Evolutionary conservation across 2,888 invertebrate genomes (phyloP).

Genomic region (Calliscelio sp.): DNA sequence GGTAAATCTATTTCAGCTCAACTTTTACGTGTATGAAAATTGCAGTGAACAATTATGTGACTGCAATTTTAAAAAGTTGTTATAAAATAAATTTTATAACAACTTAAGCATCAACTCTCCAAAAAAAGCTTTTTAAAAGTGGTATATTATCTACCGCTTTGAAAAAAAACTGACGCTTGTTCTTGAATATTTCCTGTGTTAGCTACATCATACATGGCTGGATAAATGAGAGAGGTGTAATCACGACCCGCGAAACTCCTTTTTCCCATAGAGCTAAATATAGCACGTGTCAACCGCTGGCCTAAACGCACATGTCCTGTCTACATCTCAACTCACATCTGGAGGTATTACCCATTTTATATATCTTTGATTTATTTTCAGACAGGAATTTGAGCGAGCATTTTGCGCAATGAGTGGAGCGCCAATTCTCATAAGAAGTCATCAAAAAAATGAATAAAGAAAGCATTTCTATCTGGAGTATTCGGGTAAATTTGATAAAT

Average conservation of each 20-base stretch:
- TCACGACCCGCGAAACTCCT: slow-evolving; percentile 78
- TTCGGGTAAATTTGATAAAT: slow-evolving; percentile 5
- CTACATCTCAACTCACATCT: slow-evolving; percentile 66
- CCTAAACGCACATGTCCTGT: slow-evolving; percentile 81
- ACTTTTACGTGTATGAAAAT: no score
- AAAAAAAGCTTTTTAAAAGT: no score
- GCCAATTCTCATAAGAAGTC: slow-evolving; percentile 25
- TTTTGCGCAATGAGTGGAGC: slow-evolving; percentile 56
- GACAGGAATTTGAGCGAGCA: slow-evolving; percentile 56
- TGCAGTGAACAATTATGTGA: no score
- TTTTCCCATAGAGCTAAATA: slow-evolving; percentile 85
- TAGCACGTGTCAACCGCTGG: slow-evolving; percentile 83
- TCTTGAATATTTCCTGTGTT: no score
- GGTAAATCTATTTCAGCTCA: no score
- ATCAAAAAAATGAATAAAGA: slow-evolving; percentile 24
- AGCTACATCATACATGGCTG: slow-evolving; percentile 21
- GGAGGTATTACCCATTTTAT: slow-evolving; percentile 67
- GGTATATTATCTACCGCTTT: no score
- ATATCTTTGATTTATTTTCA: slow-evolving; percentile 79
- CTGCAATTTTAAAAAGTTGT: no score
- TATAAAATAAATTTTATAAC: no score
- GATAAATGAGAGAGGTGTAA: slow-evolving; percentile 72
- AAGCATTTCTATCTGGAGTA: slow-evolving; percentile 39
- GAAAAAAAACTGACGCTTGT: no score
- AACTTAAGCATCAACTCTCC: no score